phyloP scores from a whole-genome alignment of 2,888 invertebrate species.

The Opisthograptis luteolata region DNA sequence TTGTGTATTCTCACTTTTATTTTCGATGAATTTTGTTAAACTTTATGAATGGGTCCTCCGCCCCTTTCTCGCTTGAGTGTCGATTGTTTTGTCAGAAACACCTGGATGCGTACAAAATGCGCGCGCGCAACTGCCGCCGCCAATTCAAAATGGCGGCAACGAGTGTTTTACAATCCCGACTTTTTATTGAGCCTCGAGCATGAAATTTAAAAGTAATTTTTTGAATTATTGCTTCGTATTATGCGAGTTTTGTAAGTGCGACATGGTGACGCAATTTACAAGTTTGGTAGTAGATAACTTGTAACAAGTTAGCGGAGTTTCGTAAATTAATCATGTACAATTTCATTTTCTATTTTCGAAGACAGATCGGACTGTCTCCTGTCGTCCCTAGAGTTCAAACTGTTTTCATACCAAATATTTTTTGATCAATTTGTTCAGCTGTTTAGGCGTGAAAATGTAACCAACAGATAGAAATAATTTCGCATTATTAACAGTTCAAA shows the following conservation, averaged over 20 bases:
- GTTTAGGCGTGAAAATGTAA: too few relatives aligned
- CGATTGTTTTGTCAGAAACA: conserved; percentile 84
- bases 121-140: conserved; percentile 67
- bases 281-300: background rate
- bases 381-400: too few relatives aligned
- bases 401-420: too few relatives aligned
- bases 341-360: too few relatives aligned
- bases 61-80: conserved; percentile 72
- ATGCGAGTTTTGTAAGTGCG: conserved; percentile 30
- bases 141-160: conserved; percentile 64
- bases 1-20: conserved; percentile 64
- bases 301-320: background rate
- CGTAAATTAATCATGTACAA: background rate
- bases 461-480: too few relatives aligned
- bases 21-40: conserved; percentile 72
- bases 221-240: conserved; percentile 34
- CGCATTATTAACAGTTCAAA: too few relatives aligned
- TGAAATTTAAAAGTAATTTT: conserved; percentile 41
- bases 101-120: conserved; percentile 79
- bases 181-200: conserved; percentile 42
- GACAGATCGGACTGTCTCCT: too few relatives aligned
- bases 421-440: too few relatives aligned
- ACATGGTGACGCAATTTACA: conserved; percentile 11
- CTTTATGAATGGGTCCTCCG: conserved; percentile 75
- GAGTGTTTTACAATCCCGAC: conserved; percentile 42